Base-by-base conservation (phyloP, 2,888 invertebrate genomes). In the Philopedon plagiatum region DNA sequence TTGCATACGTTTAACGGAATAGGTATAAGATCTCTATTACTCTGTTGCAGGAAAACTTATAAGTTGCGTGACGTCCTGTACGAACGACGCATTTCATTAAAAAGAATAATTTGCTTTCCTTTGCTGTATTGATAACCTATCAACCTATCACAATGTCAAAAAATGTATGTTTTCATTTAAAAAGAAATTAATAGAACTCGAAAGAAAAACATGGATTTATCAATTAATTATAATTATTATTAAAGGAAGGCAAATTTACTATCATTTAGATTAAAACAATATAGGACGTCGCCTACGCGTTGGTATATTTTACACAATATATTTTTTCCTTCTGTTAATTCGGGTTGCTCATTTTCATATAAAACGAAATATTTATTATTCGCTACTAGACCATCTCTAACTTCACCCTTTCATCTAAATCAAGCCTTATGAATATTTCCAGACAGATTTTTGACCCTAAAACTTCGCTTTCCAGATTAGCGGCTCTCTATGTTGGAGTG, bases 341-440 rank as follows among this genome's bases (percentile, higher is more conserved):
- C 13, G 7, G 7, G 18, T 41, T 41, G 8, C 13, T 18, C 41
- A 18, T 41, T 41, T 41, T 41, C 13, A 11, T 5, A 18, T 41
- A 15, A 41, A 41, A 13, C 13, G 18, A 18, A 1, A 9, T 8
- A 44, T 44, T 44, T 19, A 44, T 44, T 44, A 44, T 44, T 44
- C 19, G 19, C 44, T 2, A 44, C 2, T 44, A 8, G 9, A 18
- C 7, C 44, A 9, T 44, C 11, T 49, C 49, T 15, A 54, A 29
- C 9, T 54, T 58, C n/a, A 11, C 39, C 15, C 41, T 41, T 41
- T 58, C 13, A 29, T 51, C 49, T 19, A 34, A 11, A 34, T 63
- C 18, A 19, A n/a, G 23, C 51, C 23, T 63, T 39, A 63, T 63
- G 63, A 63, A 63, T 63, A 63, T 63, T 63, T 63, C 63, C 51